These are phyloP conservation scores for Masticophis lateralis DNA, from an alignment of 2,797 vertebrate species.

Conservation along the genomic window DNA sequence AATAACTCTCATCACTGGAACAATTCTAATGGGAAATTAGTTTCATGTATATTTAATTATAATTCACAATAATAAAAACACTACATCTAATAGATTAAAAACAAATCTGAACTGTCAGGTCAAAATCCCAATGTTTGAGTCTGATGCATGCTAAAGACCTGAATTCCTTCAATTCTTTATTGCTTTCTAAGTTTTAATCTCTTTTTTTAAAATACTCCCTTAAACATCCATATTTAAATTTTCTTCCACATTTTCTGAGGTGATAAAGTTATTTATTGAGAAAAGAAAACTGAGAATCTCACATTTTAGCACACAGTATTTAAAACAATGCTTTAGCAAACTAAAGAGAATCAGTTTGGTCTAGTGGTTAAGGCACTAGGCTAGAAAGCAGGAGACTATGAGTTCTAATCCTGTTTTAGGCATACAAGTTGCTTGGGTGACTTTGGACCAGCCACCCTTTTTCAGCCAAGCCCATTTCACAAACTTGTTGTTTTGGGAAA, in stretches of 20 bases:
- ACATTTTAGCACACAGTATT: slow-evolving; percentile 5
- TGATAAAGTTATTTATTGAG: slow-evolving; percentile 28
- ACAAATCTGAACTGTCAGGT: neutral
- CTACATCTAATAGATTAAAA: neutral
- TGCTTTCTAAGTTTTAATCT: neutral
- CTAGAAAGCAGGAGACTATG: neutral
- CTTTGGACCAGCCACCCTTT: neutral
- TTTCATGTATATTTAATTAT: neutral
- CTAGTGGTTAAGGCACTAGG: neutral
- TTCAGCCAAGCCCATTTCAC: neutral
- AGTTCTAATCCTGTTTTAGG: neutral
- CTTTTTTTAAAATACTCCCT: neutral
- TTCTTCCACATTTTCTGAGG: neutral
- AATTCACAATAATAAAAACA: neutral
- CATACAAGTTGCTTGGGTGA: neutral
- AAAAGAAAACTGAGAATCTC: slow-evolving; percentile 24
- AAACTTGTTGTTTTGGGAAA: neutral
- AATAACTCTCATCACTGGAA: neutral
- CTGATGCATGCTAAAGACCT: neutral
- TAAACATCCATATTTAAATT: slow-evolving; percentile 4
- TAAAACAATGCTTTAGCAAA: neutral
- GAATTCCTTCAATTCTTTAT: neutral
- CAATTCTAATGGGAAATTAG: neutral
- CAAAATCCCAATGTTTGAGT: neutral
- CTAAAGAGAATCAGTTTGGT: neutral